Evolutionary conservation across 2,888 invertebrate species (phyloP), one percentile per base, ranked within the genome.

Genomic region (Serrognathus titanus): DNA sequence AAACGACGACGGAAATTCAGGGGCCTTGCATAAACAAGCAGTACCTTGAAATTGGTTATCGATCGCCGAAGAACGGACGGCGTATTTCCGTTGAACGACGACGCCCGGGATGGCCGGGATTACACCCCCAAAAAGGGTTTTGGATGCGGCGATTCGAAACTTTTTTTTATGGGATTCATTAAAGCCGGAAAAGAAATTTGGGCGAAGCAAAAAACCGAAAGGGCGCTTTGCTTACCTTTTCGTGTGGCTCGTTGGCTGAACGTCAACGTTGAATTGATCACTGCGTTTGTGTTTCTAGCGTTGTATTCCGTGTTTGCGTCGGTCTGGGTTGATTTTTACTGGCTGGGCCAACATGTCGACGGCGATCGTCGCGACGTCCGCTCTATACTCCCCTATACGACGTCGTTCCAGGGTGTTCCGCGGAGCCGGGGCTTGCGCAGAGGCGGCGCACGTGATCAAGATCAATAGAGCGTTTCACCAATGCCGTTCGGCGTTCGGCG

Each of bases 381-480:
- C 46, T 24, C 24, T 31, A 38, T 38, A 45, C 52, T 24, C 45
- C 46, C 52, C 43, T 47, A 46, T 37, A 40, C 40, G n/a, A 39
- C 39, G 37, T 7, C 43, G 43, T 43, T 43, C 13, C 16, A 11
- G 43, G 43, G 43, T 43, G 43, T 62, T 60, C 59, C 57, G 62
- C 41, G 53, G 45, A 24, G 48, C 31, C 55, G 46, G 54, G 39
- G 51, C 57, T 56, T 61, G 65, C 66, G 66, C 58, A 63, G 51
- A 53, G 49, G 55, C n/a, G 8, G 31, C 46, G 16, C 52, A 68
- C 67, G 65, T 68, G 68, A 67, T 59, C 64, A 10, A 36, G 63
- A 68, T 68, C 68, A 66, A 68, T 68, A 68, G 53, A 47, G 43
- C 48, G 59, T 60, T 62, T 63, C 59, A 63, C 63, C 60, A 65